Evolutionary conservation across 2,113 vertebrate species (phyloP).

Genomic region (Siniperca chuatsi): DNA sequence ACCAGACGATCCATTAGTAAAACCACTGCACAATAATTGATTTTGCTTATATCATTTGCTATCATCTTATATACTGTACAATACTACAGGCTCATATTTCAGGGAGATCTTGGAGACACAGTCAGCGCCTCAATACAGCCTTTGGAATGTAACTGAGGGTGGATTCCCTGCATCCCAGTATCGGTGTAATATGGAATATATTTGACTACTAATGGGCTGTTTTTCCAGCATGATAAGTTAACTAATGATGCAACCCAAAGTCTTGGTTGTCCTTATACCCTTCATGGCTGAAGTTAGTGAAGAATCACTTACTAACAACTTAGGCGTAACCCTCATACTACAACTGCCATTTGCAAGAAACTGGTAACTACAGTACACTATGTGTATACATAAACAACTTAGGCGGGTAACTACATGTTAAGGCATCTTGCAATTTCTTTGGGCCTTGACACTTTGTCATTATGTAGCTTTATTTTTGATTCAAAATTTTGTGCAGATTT

Average conservation of each 20-base stretch:
- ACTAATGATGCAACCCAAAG: neutral
- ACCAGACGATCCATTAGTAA: neutral
- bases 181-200: neutral
- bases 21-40: neutral
- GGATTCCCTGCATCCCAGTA: neutral
- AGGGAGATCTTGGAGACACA: neutral
- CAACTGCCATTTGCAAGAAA: neutral
- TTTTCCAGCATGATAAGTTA: neutral
- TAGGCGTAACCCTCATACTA: neutral
- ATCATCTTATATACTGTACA: neutral
- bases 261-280: neutral
- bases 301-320: too few relatives aligned
- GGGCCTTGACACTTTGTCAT: slow-evolving; percentile 1
- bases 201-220: neutral
- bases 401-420: neutral
- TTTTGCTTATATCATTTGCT: neutral
- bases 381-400: neutral
- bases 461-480: neutral
- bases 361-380: neutral
- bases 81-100: neutral
- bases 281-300: neutral
- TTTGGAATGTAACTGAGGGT: neutral
- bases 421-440: neutral
- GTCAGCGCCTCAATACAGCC: neutral
- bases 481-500: neutral